Conservation (phyloP, 1,140 invertebrate genomes). For the Scaptodrosophila lebanonensis region DNA sequence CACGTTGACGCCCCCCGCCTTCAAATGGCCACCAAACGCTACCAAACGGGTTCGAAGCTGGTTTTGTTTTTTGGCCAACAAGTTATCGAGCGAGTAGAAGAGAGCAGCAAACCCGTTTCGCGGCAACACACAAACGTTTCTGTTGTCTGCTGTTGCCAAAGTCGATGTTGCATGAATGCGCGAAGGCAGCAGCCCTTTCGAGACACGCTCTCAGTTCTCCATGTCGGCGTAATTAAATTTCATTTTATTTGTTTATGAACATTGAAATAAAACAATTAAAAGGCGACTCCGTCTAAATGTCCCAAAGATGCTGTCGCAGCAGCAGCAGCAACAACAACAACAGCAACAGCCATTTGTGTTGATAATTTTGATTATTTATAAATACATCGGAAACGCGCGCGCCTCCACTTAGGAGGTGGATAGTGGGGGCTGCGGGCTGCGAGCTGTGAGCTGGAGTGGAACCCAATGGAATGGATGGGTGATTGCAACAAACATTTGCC, state of each 20-base stretch:
- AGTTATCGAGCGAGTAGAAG: conserved; percentile 42
- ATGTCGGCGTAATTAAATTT: conserved; percentile 71
- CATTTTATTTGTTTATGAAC: conserved; percentile 48
- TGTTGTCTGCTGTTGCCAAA: conserved; percentile 7
- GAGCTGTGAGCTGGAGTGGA: neutral
- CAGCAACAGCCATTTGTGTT: conserved; percentile 14
- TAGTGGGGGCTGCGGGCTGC: neutral
- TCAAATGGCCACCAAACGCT: conserved; percentile 47
- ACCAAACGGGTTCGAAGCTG: conserved; percentile 68
- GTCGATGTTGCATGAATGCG: too few species aligned
- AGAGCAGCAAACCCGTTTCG: too few species aligned
- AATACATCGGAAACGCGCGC: conserved; percentile 30
- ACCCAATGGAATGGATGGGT: conserved; percentile 14
- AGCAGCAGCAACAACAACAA: neutral
- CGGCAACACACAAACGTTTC: neutral
- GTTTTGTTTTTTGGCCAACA: conserved; percentile 47
- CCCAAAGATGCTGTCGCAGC: too few species aligned
- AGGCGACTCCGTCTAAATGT: conserved; percentile 28
- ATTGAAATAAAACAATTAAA: conserved; percentile 66
- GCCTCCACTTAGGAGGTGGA: too few species aligned
- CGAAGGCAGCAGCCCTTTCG: too few species aligned
- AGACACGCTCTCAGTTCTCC: conserved; percentile 17
- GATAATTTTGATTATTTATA: conserved; percentile 61
- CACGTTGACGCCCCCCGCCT: conserved; percentile 59
- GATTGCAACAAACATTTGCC: conserved; percentile 55